Base-by-base conservation (phyloP, 1,140 invertebrate genomes). In the Aphelinus certus region DNA sequence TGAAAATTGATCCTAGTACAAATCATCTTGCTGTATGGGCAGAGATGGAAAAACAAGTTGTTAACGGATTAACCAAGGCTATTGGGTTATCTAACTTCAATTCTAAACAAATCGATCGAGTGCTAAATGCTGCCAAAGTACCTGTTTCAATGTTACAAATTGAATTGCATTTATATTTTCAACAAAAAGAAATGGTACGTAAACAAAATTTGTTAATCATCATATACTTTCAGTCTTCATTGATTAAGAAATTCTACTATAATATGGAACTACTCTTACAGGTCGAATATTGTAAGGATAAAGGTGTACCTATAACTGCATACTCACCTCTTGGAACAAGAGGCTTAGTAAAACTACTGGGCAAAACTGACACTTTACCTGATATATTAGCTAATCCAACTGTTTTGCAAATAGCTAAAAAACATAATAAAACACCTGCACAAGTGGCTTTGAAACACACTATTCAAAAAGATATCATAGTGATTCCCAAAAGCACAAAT, bases 71-170 rank as follows among this genome's bases (percentile, higher is more conserved):
- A 42, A 84, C 92, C 4, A 91, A 91, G 80, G 90, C 93, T 0
- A 92, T 95, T 77, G 94, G 94, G 0, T 74, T 96, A 3, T 95
- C 94, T 0, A 96, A 96, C 83, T 96, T 95, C 79, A 95, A 94
- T 83, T 87, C 89, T 56, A 79, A 82, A 7, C 94, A 95, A 87
- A 92, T 95, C 70, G 80, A 88, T 26, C 89, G 89, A 72, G 89
- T 95, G 62, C 83, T 93, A 1, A 87, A 65, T 82, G 84, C 60
- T 86, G 92, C 72, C 84, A 90, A 76, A 91, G 89, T 68, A 86
- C 91, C 79, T 89, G 89, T 85, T 82, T 94, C 77, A 88, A 95
- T 83, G 81, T 77, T 90, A 75, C 91, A 96, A 85, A 88, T 96
- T 61, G 96, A 97, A 84, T 85, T 95, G 26, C 91, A 93, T 79